These are phyloP conservation scores for Drosophila lutescens DNA, from an alignment of 2,888 invertebrate species.

Conservation along the genomic window DNA sequence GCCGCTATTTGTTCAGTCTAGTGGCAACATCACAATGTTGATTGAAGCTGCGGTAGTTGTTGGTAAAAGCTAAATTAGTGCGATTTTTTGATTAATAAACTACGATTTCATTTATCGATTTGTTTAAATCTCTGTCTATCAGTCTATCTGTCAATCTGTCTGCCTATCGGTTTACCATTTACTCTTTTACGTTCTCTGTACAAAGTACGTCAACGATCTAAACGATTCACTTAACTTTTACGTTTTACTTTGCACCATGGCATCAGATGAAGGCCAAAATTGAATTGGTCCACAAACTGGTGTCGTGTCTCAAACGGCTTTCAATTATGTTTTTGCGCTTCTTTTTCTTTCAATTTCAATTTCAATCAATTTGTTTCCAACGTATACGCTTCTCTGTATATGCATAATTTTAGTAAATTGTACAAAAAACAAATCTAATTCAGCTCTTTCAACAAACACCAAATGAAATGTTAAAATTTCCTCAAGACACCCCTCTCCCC, in stretches of 20 bases:
- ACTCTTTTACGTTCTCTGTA: constrained; percentile 16
- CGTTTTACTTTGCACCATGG: not conserved
- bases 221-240: constrained; percentile 10
- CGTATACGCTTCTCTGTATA: constrained; percentile 24
- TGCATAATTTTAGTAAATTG: constrained; percentile 36
- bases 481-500: constrained; percentile 71
- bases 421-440: constrained; percentile 77
- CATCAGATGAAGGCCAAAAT: not conserved
- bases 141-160: constrained; percentile 5
- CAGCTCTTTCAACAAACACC: constrained; percentile 84
- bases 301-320: constrained; percentile 15
- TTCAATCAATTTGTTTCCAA: constrained; percentile 8
- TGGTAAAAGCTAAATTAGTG: constrained; percentile 83
- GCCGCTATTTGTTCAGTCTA: constrained; percentile 31
- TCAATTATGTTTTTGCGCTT: constrained; percentile 16
- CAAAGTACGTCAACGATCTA: constrained; percentile 7
- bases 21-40: constrained; percentile 83
- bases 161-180: constrained; percentile 2
- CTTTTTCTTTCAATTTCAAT: not conserved
- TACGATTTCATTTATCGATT: constrained; percentile 15
- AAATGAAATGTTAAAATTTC: constrained; percentile 80
- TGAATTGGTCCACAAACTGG: not conserved
- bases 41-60: constrained; percentile 83
- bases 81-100: constrained; percentile 61
- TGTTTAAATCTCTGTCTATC: constrained; percentile 3